Conservation (phyloP, 1,140 invertebrate species). For the Ceratoteleas bidentatus region DNA sequence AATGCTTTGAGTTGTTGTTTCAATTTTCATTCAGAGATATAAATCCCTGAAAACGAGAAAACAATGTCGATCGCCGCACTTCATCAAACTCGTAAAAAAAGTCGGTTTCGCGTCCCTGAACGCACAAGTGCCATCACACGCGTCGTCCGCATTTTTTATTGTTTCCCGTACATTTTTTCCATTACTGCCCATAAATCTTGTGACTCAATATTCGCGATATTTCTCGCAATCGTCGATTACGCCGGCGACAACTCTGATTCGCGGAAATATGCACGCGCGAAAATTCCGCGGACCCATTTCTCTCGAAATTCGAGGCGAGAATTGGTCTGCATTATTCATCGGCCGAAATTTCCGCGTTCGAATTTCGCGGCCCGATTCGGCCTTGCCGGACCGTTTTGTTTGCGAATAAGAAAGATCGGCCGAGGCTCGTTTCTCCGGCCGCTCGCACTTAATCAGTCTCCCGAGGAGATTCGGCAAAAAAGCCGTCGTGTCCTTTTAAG, state of each 20-base stretch:
- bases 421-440: slow-evolving; percentile 36
- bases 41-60: too few relatives aligned
- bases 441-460: slow-evolving; percentile 48
- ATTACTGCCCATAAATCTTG: slow-evolving; percentile 13
- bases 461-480: slow-evolving; percentile 36
- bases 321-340: too few relatives aligned
- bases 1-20: too few relatives aligned
- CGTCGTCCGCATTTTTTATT: not conserved
- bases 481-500: slow-evolving; percentile 45
- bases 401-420: slow-evolving; percentile 48
- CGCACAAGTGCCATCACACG: not conserved
- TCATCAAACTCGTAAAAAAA: too few relatives aligned
- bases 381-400: slow-evolving; percentile 50
- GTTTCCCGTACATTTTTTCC: not conserved
- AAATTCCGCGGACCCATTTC: too few relatives aligned
- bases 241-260: slow-evolving; percentile 27
- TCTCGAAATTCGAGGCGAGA: too few relatives aligned
- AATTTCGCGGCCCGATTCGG: not conserved
- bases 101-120: too few relatives aligned
- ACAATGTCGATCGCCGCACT: too few relatives aligned
- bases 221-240: slow-evolving; percentile 17
- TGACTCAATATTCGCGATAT: slow-evolving; percentile 28
- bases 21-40: too few relatives aligned
- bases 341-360: too few relatives aligned
- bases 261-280: slow-evolving; percentile 20